A percentile compares a stretch with the other conserved stretches of the same genome.
These are phyloP conservation scores for Alces alces DNA, from an alignment of 2,113 vertebrate genomes.

Conservation along the genomic window DNA sequence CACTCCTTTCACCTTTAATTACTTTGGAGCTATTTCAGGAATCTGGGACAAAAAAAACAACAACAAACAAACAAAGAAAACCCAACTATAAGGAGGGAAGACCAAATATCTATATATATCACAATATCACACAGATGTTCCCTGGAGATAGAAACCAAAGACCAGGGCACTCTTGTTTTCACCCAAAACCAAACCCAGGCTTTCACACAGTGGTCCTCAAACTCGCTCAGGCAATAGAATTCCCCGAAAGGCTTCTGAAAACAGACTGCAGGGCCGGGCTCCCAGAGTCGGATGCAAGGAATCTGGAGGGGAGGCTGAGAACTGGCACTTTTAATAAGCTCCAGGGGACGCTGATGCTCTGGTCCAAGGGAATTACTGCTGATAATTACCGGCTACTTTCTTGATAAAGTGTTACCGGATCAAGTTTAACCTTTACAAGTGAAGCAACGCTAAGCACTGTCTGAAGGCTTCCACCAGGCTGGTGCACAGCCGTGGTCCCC, in stretches of 20 bases:
- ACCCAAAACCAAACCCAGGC: neutral
- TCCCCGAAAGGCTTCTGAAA: neutral
- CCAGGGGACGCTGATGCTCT: too few species aligned
- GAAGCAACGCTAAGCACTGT: neutral
- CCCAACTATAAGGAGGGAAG: neutral
- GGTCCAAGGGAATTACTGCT: neutral
- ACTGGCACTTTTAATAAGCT: neutral
- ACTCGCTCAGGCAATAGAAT: neutral
- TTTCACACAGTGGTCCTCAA: neutral
- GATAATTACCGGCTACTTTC: neutral
- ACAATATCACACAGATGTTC: neutral
- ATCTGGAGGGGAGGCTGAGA: neutral
- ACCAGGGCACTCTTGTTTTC: neutral
- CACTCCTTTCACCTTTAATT: neutral
- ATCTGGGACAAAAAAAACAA: neutral
- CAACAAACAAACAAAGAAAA: too few species aligned
- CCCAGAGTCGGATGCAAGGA: neutral
- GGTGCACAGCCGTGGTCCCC: neutral
- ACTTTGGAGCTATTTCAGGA: neutral
- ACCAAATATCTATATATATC: neutral
- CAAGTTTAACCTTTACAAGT: neutral
- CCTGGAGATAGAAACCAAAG: neutral
- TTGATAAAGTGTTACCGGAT: neutral
- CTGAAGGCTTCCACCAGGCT: neutral
- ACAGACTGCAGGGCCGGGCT: fast-evolving